These are phyloP conservation scores for Ellobius talpinus DNA, from an alignment of 2,113 vertebrate genomes.

Conservation along the genomic window DNA sequence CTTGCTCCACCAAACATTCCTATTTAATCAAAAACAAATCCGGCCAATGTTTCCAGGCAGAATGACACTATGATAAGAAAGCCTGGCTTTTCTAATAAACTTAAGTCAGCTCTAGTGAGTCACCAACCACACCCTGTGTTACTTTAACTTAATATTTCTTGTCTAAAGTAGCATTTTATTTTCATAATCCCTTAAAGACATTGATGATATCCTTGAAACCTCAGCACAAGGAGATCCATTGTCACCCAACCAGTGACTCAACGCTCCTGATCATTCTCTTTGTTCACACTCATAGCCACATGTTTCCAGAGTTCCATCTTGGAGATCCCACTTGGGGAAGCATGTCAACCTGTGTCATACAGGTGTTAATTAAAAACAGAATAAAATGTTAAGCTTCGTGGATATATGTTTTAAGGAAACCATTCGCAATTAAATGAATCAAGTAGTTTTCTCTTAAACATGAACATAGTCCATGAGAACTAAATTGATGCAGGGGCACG, in stretches of 20 bases:
- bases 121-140: neutral
- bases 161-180: neutral
- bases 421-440: neutral
- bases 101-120: neutral
- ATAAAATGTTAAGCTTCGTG: neutral
- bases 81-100: neutral
- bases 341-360: neutral
- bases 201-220: neutral
- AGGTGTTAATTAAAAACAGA: neutral
- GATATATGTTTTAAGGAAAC: neutral
- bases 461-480: neutral
- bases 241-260: neutral
- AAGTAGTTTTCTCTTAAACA: neutral
- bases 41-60: neutral
- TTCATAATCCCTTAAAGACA: neutral
- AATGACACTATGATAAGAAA: neutral
- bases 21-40: neutral
- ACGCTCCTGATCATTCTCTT: neutral
- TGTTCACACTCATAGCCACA: neutral
- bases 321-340: neutral
- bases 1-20: neutral
- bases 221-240: neutral
- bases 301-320: neutral
- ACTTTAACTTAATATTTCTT: neutral
- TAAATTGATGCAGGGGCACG: accelerated